Conservation (phyloP, 2,888 invertebrate species). For the Aplocera efformata region DNA sequence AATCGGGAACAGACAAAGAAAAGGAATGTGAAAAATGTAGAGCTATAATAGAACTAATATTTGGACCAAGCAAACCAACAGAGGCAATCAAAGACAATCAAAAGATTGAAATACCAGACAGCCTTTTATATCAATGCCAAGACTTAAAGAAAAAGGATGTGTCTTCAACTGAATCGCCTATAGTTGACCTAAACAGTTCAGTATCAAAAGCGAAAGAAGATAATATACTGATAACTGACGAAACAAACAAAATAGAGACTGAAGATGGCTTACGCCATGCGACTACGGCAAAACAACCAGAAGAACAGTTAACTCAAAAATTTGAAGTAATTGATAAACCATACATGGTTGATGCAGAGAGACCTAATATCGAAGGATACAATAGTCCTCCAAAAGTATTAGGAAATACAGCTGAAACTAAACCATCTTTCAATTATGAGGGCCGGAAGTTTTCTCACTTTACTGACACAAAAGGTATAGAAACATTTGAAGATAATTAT, state of each 20-base stretch:
- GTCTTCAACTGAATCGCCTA: background rate
- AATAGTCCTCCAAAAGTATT: constrained; percentile 40
- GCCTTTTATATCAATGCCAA: background rate
- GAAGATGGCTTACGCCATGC: constrained; percentile 22
- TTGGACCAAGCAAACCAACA: constrained; percentile 22
- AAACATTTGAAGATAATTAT: background rate
- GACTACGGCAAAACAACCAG: constrained; percentile 38
- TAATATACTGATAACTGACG: background rate
- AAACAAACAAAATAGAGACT: background rate
- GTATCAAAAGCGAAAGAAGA: background rate
- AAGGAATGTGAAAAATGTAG: constrained; percentile 28
- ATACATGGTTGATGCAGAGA: constrained; percentile 42
- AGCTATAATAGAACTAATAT: constrained; percentile 31
- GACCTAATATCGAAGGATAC: constrained; percentile 38
- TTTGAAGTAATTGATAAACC: constrained; percentile 49
- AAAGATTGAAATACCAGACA: constrained; percentile 3
- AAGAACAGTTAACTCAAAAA: constrained; percentile 48
- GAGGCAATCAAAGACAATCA: constrained; percentile 7
- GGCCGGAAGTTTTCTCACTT: constrained; percentile 2
- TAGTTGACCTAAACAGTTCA: background rate
- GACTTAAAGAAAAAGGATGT: constrained; percentile 10
- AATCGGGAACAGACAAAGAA: constrained; percentile 25
- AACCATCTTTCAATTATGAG: constrained; percentile 1
- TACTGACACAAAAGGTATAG: constrained; percentile 1
- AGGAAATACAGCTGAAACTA: constrained; percentile 20